phyloP scores from a whole-genome alignment of 2,797 vertebrate species.

The Pangasius mekongensis region DNA sequence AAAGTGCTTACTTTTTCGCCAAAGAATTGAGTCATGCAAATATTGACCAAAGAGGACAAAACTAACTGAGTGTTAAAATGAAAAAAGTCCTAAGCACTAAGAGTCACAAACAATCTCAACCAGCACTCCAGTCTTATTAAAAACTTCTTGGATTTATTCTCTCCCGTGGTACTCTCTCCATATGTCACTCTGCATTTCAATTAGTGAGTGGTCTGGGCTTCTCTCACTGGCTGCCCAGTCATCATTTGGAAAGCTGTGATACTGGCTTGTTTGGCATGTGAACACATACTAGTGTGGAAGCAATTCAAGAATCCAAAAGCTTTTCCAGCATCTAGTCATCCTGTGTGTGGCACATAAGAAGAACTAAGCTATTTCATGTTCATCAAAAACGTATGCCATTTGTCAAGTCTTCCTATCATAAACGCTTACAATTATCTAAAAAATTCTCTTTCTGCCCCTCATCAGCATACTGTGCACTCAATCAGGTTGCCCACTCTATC shows the following conservation, averaged over 20 bases:
- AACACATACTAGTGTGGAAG: conserved; percentile 1
- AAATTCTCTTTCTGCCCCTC: not conserved
- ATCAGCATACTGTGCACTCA: conserved; percentile 25
- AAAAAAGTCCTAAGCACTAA: not conserved
- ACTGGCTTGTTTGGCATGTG: conserved; percentile 28
- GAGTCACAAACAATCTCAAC: conserved; percentile 25
- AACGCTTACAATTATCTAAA: conserved; percentile 24
- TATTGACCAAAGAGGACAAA: not conserved
- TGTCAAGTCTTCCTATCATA: conserved; percentile 19
- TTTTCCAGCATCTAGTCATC: conserved; percentile 21
- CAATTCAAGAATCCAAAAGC: conserved; percentile 22
- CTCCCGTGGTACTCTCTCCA: conserved; percentile 33
- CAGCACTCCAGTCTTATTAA: conserved; percentile 30
- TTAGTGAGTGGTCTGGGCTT: conserved; percentile 26
- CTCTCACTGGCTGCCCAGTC: conserved; percentile 22
- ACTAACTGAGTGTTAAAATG: not conserved
- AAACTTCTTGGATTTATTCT: conserved; percentile 37
- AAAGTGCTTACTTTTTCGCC: conserved; percentile 13
- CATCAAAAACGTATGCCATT: conserved; percentile 25
- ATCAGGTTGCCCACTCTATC: not conserved
- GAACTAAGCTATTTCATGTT: conserved; percentile 11
- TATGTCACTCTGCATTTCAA: conserved; percentile 43
- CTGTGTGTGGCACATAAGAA: conserved; percentile 19
- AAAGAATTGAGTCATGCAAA: not conserved
- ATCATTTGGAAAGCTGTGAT: conserved; percentile 35